phyloP scores from a whole-genome alignment of 2,113 vertebrate genomes.

The Copsychus sechellarum region DNA sequence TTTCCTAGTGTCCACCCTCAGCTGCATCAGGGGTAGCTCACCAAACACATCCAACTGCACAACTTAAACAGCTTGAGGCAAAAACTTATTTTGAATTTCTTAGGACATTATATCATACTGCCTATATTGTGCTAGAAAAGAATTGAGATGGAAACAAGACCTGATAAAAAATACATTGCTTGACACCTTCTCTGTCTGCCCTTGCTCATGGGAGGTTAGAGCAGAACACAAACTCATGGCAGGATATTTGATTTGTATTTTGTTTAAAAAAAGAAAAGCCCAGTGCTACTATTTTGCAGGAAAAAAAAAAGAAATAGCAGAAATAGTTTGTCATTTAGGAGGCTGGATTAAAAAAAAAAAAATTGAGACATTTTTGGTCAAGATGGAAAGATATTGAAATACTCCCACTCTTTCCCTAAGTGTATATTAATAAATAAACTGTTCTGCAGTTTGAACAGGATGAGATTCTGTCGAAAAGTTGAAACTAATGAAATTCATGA shows the following conservation, averaged over 20 bases:
- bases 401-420: background rate
- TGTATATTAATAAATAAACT: background rate
- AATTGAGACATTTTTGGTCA: background rate
- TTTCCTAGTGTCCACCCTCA: background rate
- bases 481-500: conserved; percentile 13
- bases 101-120: rapidly evolving
- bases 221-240: background rate
- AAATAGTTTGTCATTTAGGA: background rate
- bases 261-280: background rate
- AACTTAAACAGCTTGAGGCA: background rate
- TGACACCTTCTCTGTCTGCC: background rate
- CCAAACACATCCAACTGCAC: background rate
- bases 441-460: background rate
- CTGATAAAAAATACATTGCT: background rate
- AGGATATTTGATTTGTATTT: background rate
- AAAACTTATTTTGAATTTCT: background rate
- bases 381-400: background rate
- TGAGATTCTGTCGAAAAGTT: background rate
- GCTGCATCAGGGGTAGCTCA: rapidly evolving
- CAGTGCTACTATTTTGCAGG: background rate
- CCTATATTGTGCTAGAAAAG: background rate
- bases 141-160: background rate
- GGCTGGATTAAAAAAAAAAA: background rate
- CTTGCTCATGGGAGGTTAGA: background rate
- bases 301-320: background rate